Evolutionary conservation across 37 sponge, comb jelly and placozoan genomes (phyloP), one percentile per base, ranked within the genome.

Genomic region (Ianthella basta): DNA sequence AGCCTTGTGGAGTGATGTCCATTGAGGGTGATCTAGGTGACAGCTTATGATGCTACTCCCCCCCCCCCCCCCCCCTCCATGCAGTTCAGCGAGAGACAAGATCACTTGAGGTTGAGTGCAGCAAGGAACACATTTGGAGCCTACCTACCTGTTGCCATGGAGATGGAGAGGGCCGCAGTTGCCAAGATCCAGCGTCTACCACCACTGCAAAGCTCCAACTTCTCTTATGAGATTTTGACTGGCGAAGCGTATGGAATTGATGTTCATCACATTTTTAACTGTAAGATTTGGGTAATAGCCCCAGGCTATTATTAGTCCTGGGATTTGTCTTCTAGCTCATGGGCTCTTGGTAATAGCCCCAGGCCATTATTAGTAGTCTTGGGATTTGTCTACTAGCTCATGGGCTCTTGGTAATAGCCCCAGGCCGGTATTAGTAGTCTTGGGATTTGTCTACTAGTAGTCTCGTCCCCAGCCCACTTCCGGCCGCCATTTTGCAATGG

Each of bases 111-210:
- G 10, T 6, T 61, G n/a, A 12, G 4, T 14, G 63, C 27, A 14
- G 25, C n/a, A 4, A 2, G 63, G 27, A 70, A 70, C 37, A 70
- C 72, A 2, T 70, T 70, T 16, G 72, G 72, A 35, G n/a, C 72
- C 4, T 70, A 14, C 72, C 32, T 70, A 4, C 37, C 72, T 5
- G 6, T 21, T 4, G 2, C 72, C n/a, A 25, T 70, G 34, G 72
- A 8, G 37, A 70, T 70, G 32, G 72, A 70, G 37, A 8, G 37
- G 38, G 29, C 36, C 5, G 29, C 30, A 21, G 32, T 16, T 29
- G n/a, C 72, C 72, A 70, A 70, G 72, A 16, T 70, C 37, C 72
- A 70, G 72, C 72, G 72, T 36, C 34, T 70, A 8, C 72, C 72
- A 3, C 72, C 72, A 30, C 21, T 70, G 72, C n/a, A 8, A 2